Conservation (phyloP, 2,797 vertebrate species). For the Esox lucius region DNA sequence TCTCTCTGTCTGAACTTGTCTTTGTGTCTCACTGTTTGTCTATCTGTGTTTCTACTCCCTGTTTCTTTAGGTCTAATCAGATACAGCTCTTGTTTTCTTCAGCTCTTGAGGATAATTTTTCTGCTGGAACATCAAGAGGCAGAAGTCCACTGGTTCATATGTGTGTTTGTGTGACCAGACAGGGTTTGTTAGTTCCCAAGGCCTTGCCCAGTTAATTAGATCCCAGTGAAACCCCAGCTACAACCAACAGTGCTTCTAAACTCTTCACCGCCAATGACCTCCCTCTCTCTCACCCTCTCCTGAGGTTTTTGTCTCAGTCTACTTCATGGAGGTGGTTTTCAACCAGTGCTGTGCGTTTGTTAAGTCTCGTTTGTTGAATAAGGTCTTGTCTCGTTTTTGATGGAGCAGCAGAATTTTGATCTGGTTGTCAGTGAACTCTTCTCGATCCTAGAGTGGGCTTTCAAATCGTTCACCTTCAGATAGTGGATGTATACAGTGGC, state of each 20-base stretch:
- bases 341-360: not conserved
- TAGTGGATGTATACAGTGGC: not conserved
- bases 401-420: not conserved
- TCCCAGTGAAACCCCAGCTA: not conserved
- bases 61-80: not conserved
- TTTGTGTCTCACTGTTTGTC: not conserved
- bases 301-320: not conserved
- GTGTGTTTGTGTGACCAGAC: not conserved
- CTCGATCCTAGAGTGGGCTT: not conserved
- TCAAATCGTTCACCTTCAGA: not conserved
- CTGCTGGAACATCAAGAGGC: no score
- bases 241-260: no score
- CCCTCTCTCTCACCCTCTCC: not conserved
- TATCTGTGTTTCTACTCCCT: not conserved
- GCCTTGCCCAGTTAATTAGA: not conserved
- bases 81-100: not conserved
- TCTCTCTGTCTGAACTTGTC: not conserved
- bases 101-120: no score
- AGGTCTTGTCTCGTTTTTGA: not conserved
- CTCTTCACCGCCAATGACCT: no score
- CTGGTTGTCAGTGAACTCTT: not conserved
- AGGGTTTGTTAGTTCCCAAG: no score
- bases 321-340: not conserved
- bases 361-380: not conserved
- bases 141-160: not conserved